These are phyloP conservation scores for Cataglyphis hispanica DNA, from an alignment of 1,140 invertebrate species.

Conservation along the genomic window DNA sequence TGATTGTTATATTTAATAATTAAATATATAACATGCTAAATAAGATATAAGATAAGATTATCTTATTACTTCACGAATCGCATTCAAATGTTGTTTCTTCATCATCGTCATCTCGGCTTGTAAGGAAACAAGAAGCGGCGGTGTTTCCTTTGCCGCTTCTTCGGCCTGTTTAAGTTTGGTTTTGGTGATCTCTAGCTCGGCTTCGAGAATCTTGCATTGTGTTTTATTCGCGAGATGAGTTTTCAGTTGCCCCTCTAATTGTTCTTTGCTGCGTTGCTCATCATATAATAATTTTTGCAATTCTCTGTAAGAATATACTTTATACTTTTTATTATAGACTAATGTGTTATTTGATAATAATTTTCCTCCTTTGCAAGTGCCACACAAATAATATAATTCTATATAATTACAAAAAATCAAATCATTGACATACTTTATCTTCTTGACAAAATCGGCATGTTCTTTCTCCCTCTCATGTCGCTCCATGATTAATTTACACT, in stretches of 20 bases:
- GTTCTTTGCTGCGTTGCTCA: conserved; percentile 89
- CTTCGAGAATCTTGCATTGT: conserved; percentile 88
- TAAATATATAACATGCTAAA: conserved; percentile 5
- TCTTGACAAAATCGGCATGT: conserved; percentile 91
- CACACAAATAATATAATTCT: background rate
- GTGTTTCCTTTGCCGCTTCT: conserved; percentile 88
- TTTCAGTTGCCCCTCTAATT: conserved; percentile 88
- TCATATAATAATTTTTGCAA: conserved; percentile 89
- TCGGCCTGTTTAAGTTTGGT: conserved; percentile 89
- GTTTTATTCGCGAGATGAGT: conserved; percentile 86
- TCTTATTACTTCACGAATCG: conserved; percentile 88
- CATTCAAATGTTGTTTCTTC: conserved; percentile 90
- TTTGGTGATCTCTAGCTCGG: conserved; percentile 89
- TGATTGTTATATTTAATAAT: conserved; percentile 12
- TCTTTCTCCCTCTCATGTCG: conserved; percentile 93
- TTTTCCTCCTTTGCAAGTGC: background rate
- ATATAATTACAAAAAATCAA: background rate
- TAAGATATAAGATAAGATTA: conserved; percentile 12
- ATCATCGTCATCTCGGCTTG: conserved; percentile 91
- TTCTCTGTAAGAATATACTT: conserved; percentile 85
- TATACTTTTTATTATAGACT: background rate
- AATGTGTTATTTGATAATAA: background rate
- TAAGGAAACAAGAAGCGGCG: conserved; percentile 89
- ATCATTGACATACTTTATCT: conserved; percentile 86
- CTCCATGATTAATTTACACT: conserved; percentile 91